Evolutionary conservation across 1,140 invertebrate species (phyloP).

Genomic region (Cherax destructor): DNA sequence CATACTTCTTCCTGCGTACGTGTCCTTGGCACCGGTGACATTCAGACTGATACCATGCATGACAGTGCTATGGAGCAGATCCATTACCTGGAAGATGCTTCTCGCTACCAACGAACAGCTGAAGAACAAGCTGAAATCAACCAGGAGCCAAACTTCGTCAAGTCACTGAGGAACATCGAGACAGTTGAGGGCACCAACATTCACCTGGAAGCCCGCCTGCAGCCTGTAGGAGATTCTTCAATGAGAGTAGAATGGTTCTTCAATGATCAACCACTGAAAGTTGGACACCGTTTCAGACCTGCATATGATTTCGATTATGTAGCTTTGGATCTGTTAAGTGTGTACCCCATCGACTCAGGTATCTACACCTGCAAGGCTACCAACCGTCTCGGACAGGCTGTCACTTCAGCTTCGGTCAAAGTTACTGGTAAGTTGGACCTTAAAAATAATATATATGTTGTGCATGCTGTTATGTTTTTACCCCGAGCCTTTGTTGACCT

Average conservation of each 20-base stretch:
- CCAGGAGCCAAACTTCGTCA: slow-evolving; percentile 88
- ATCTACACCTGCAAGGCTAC: slow-evolving; percentile 95
- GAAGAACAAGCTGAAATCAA: slow-evolving; percentile 77
- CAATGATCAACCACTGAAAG: slow-evolving; percentile 85
- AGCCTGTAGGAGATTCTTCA: slow-evolving; percentile 94
- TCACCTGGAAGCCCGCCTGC: slow-evolving; percentile 93
- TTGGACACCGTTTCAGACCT: slow-evolving; percentile 93
- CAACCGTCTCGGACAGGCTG: slow-evolving; percentile 95
- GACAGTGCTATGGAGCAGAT: slow-evolving; percentile 96
- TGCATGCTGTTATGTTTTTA: slow-evolving; percentile 15
- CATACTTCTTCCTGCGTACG: slow-evolving; percentile 93
- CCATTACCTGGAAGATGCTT: slow-evolving; percentile 93
- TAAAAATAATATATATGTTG: neutral
- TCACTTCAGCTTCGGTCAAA: slow-evolving; percentile 91
- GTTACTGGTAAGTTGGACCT: slow-evolving; percentile 80
- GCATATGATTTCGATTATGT: slow-evolving; percentile 99
- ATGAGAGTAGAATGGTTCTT: slow-evolving; percentile 99
- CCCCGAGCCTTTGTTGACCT: neutral
- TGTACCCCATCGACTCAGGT: slow-evolving; percentile 97
- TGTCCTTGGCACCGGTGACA: slow-evolving; percentile 86
- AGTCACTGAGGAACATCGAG: slow-evolving; percentile 92
- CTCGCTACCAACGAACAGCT: slow-evolving; percentile 82
- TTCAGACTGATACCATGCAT: slow-evolving; percentile 95
- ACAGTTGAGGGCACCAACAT: slow-evolving; percentile 94
- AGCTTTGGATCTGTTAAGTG: slow-evolving; percentile 94